Base-by-base conservation (phyloP, 2,888 invertebrate genomes). In the Himalopsyche japonica region DNA sequence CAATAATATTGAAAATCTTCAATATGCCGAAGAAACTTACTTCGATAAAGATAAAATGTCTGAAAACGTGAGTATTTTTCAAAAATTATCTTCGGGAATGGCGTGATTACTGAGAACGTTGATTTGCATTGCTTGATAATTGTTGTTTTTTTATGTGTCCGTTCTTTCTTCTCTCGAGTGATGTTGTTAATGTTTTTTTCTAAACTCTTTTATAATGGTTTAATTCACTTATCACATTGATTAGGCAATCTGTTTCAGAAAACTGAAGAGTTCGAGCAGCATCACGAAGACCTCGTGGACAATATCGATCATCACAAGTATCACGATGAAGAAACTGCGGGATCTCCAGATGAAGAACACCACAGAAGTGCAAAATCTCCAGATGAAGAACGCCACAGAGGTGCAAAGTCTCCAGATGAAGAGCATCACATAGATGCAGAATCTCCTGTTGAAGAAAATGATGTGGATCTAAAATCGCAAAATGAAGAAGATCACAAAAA, bases 281-380 rank as follows among this genome's bases (percentile, higher is more conserved):
- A 88, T 84, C 88, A 88, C 80, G 87, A 84, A 47, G 87, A 88
- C 77, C 76, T 87, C 18, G 86, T 86, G n/a, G 86, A 87, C 49
- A 86, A 84, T 80, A 84, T 83, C 84, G 80, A 80, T 76, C 80
- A 87, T 70, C 77, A 76, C 37, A 37, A 43, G 24, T 37, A 80
- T 24, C 49, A 81, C 37, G 20, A 77, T 30, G 78, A 76, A 79
- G 84, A 78, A 70, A 64, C 57, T 30, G 78, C 79, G 70, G 57
- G 57, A 34, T 70, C 82, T 37, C 57, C 37, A 32, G 82, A 47
- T 48, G 48, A 37, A 49, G 84, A 81, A 20, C 81, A 82, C 37
- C 85, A 84, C 12, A 80, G 86, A 37, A 85, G 86, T 43, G 43
- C 37, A 64, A 64, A 81, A 34, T 43, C 20, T 80, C 27, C 77